Base-by-base conservation (phyloP, 2,113 vertebrate species). In the Camelus dromedarius region DNA sequence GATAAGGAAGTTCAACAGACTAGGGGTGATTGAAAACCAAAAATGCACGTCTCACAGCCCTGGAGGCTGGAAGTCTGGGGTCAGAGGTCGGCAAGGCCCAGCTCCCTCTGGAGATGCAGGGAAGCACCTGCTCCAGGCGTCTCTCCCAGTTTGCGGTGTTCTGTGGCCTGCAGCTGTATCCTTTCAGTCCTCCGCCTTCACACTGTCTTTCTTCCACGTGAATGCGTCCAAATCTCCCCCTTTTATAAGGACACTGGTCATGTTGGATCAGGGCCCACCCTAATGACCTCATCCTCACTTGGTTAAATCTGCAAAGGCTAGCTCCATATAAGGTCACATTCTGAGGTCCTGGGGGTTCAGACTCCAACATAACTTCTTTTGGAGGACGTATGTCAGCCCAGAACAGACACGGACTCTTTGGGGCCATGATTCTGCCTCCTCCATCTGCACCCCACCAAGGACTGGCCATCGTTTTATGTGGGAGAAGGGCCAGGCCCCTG, bases 61-160 rank as follows among this genome's bases (percentile, higher is more conserved):
- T 50, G 30, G 46, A 50, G 46, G 46, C 72, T 26, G 8, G 42
- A 19, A 30, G 73, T 12, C 28, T 2, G 16, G 32, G 46, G 2
- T 18, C 46, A 50, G 73, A 28, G 5, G 1, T 19, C 3, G 28
- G 9, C 46, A 1, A 50, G 73, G 46, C 73, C 1, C 1, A 0
- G 46, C 46, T 3, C 9, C 2, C 28, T 3, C 28, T 20, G 73
- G 8, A 12, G 15, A 9, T 11, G 46, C 46, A 13, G 73, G 46
- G 19, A 15, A 0, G 28, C 24, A 8, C 50, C 46, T 56, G 54
- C 54, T 20, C 54, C 54, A 56, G 54, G 54, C 54, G 15, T 11
- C 72, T 75, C 16, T 0, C 26, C 46, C 73, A 9, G 24, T 2
- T 56, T 12, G 11, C 4, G 1, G 24, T 4, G 2, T 12, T 42